phyloP scores from a whole-genome alignment of 2,888 invertebrate genomes.

The Tinea semifulvella region DNA sequence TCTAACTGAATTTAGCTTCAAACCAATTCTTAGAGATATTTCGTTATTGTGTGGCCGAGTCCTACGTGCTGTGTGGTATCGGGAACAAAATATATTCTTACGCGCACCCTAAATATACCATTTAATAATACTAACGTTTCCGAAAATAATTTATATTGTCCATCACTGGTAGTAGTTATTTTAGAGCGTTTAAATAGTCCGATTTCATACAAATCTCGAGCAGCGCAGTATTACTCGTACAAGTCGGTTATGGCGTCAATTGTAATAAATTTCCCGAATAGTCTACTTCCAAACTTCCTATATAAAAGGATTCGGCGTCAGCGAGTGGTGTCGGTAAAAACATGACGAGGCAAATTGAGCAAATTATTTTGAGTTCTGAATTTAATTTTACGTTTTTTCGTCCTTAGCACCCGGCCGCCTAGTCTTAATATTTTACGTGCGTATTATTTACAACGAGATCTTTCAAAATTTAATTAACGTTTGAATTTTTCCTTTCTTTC shows the following conservation, averaged over 20 bases:
- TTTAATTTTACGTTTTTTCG: slow-evolving; percentile 18
- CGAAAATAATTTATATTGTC: too few relatives aligned
- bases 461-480: slow-evolving; percentile 5
- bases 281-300: neutral
- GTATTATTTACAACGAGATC: slow-evolving; percentile 8
- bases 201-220: neutral
- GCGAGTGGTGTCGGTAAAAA: slow-evolving; percentile 31
- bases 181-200: neutral
- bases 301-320: slow-evolving; percentile 27
- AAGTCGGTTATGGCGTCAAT: slow-evolving; percentile 5
- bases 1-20: slow-evolving; percentile 1
- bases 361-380: slow-evolving; percentile 9
- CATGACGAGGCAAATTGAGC: slow-evolving; percentile 9
- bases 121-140: too few relatives aligned
- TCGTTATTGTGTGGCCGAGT: neutral
- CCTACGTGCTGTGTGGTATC: neutral
- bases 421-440: slow-evolving; percentile 18
- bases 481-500: slow-evolving; percentile 34
- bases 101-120: too few relatives aligned
- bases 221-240: neutral
- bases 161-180: too few relatives aligned
- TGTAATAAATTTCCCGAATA: slow-evolving; percentile 5
- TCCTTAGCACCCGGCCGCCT: slow-evolving; percentile 30
- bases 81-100: neutral
- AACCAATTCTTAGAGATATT: neutral